Percentiles rank a stretch among this genome's conserved stretches.
Evolutionary conservation across 1,140 invertebrate species (phyloP).

Genomic region (Drosophila malerkotliana): DNA sequence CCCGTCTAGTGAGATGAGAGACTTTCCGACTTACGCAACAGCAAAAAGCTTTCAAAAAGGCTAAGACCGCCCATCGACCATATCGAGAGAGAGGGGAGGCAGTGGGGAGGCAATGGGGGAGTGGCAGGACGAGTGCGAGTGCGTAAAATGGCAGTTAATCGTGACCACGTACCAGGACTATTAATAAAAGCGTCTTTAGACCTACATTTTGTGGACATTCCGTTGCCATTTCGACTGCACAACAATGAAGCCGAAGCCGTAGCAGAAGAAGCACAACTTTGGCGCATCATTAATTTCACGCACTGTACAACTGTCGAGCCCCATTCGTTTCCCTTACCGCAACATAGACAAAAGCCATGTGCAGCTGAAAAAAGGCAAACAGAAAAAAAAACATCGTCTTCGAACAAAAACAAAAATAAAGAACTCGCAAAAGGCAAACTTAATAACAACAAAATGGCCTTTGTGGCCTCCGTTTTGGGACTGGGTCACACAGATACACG

Average conservation of each 20-base stretch:
- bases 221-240: constrained; percentile 55
- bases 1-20: constrained; percentile 36
- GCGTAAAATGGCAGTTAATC: constrained; percentile 81
- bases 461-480: constrained; percentile 57
- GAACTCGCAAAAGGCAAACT: constrained; percentile 75
- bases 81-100: neutral
- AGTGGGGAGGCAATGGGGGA: neutral
- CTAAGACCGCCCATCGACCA: constrained; percentile 54
- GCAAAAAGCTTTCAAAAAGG: constrained; percentile 80
- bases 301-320: constrained; percentile 76
- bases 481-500: constrained; percentile 37
- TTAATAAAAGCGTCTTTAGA: constrained; percentile 81
- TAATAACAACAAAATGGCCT: constrained; percentile 82
- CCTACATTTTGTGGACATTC: constrained; percentile 79
- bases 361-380: constrained; percentile 33
- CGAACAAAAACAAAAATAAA: constrained; percentile 24
- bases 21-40: constrained; percentile 79
- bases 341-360: constrained; percentile 48
- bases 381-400: too few relatives aligned
- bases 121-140: constrained; percentile 57
- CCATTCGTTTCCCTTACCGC: constrained; percentile 13
- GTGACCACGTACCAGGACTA: constrained; percentile 80
- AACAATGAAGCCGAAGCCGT: constrained; percentile 46
- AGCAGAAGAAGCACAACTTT: constrained; percentile 63
- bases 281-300: constrained; percentile 80